phyloP scores from a whole-genome alignment of 2,797 vertebrate species.

The Triplophysa bombifrons region DNA sequence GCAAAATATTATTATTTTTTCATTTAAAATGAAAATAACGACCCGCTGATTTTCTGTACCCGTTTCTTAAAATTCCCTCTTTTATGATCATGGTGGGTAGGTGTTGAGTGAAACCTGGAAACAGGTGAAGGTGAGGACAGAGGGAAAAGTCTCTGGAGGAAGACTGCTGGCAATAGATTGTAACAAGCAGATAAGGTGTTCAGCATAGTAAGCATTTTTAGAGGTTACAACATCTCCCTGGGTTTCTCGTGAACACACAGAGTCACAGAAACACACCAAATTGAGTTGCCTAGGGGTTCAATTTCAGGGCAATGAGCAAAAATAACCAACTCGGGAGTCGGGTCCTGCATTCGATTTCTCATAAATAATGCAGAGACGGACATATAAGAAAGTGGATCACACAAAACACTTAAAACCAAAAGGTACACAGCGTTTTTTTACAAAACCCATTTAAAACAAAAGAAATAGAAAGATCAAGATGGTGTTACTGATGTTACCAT shows the following conservation, averaged over 20 bases:
- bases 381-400: background rate
- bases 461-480: no score
- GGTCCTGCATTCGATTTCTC: slow-evolving; percentile 32
- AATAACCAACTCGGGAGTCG: slow-evolving; percentile 37
- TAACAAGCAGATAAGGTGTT: slow-evolving; percentile 50
- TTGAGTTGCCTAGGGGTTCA: slow-evolving; percentile 33
- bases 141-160: background rate
- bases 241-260: slow-evolving; percentile 7
- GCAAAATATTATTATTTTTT: no score
- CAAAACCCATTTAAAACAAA: no score
- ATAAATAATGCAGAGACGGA: slow-evolving; percentile 49
- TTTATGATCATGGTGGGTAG: background rate
- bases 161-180: slow-evolving; percentile 39
- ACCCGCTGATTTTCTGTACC: background rate
- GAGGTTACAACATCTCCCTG: slow-evolving; percentile 18
- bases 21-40: no score
- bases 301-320: slow-evolving; percentile 48
- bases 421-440: no score
- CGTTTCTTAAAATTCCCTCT: background rate
- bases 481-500: no score
- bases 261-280: slow-evolving; percentile 8
- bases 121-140: slow-evolving; percentile 7
- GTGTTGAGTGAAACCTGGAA: slow-evolving; percentile 16
- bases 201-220: slow-evolving; percentile 46
- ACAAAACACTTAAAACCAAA: background rate